These are phyloP conservation scores for Polyploca ridens DNA, from an alignment of 2,888 invertebrate genomes.

Conservation along the genomic window DNA sequence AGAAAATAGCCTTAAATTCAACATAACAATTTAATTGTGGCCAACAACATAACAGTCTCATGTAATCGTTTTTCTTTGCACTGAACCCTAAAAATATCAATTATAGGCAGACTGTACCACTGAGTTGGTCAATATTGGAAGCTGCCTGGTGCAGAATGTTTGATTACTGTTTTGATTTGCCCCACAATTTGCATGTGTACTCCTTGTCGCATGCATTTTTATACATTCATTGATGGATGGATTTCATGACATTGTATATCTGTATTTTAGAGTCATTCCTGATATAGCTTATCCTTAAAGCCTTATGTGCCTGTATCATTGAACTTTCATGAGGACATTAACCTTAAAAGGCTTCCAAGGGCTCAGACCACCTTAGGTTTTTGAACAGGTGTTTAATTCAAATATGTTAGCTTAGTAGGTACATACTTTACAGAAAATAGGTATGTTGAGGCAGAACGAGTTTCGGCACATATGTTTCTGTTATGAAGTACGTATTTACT, in stretches of 20 bases:
- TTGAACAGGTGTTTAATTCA: conserved; percentile 46
- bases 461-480: conserved; percentile 5
- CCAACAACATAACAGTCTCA: background rate
- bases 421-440: background rate
- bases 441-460: background rate
- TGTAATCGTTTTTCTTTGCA: background rate
- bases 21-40: background rate
- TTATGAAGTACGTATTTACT: conserved; percentile 10
- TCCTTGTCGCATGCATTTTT: no score
- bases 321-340: conserved; percentile 38
- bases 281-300: no score
- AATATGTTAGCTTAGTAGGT: conserved; percentile 6
- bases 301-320: conserved; percentile 17
- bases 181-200: no score
- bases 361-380: conserved; percentile 30
- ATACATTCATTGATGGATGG: no score
- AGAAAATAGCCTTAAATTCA: background rate
- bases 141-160: background rate
- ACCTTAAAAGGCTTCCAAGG: conserved; percentile 41
- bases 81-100: background rate
- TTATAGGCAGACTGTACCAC: background rate
- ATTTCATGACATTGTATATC: no score
- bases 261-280: no score
- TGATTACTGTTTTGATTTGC: no score
- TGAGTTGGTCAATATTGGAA: background rate